phyloP scores from a whole-genome alignment of 2,888 invertebrate species.

The Sesamia inferens region DNA sequence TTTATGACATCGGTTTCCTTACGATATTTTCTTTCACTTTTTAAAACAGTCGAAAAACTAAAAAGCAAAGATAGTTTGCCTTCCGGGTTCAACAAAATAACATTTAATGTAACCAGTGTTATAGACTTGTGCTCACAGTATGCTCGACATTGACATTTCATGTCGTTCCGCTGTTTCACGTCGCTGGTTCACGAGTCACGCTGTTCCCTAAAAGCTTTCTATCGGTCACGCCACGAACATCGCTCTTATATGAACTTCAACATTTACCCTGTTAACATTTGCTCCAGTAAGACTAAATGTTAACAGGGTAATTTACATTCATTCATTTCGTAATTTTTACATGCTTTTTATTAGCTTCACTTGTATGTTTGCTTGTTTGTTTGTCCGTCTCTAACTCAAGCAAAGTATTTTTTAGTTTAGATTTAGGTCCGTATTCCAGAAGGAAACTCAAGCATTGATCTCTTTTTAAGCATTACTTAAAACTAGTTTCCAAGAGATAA shows the following conservation, averaged over 20 bases:
- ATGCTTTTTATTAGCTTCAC: too few species aligned
- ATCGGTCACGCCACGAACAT: constrained; percentile 47
- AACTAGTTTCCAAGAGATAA: too few species aligned
- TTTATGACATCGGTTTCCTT: too few species aligned
- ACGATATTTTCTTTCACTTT: background rate
- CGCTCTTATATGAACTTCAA: constrained; percentile 44
- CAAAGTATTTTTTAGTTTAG: too few species aligned
- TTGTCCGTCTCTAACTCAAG: too few species aligned
- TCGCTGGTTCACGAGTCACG: constrained; percentile 51
- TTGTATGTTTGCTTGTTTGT: too few species aligned
- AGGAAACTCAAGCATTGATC: too few species aligned
- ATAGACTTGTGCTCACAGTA: constrained; percentile 12
- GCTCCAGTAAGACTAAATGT: constrained; percentile 21
- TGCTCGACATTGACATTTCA: constrained; percentile 68
- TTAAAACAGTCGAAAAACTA: background rate
- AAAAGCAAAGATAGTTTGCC: background rate
- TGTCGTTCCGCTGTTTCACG: constrained; percentile 58
- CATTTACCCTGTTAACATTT: constrained; percentile 11
- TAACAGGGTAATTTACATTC: constrained; percentile 5
- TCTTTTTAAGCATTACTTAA: too few species aligned
- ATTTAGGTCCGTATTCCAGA: too few species aligned
- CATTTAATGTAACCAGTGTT: background rate
- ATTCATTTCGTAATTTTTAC: too few species aligned
- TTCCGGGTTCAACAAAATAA: background rate
- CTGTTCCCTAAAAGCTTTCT: constrained; percentile 49